Conservation (phyloP, 2,888 invertebrate genomes). For the Drosophila merina region DNA sequence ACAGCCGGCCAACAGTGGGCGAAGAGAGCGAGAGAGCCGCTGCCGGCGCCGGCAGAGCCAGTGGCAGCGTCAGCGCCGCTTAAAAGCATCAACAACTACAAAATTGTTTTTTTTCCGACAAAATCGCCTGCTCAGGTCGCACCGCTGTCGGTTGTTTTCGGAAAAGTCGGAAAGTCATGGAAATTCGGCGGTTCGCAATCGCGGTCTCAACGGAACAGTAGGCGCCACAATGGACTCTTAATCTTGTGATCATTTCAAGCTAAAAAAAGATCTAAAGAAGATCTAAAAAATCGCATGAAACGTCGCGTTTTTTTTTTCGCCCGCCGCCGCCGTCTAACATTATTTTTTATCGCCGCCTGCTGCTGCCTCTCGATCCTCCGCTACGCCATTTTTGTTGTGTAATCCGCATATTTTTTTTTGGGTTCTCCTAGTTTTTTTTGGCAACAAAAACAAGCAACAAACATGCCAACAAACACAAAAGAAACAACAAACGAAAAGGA, state of each 20-base stretch:
- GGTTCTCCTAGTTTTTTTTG: constrained; percentile 1
- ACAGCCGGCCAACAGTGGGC: constrained; percentile 15
- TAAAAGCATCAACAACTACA: constrained; percentile 8
- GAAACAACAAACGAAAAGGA: constrained; percentile 9
- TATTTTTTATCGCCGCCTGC: constrained; percentile 1
- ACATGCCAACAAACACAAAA: background rate
- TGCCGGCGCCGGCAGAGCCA: constrained; percentile 25
- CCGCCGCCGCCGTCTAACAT: background rate
- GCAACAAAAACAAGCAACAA: background rate
- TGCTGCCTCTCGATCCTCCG: background rate
- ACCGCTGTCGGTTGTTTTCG: constrained; percentile 5
- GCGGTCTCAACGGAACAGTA: background rate
- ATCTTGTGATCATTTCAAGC: background rate
- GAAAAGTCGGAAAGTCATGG: constrained; percentile 4
- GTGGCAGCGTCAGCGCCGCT: constrained; percentile 15
- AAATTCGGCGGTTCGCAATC: background rate
- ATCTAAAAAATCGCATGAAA: background rate
- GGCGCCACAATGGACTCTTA: background rate
- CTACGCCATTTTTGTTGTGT: constrained; percentile 11
- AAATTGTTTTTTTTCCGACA: constrained; percentile 7
- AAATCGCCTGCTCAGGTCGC: constrained; percentile 2
- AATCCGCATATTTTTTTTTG: constrained; percentile 4
- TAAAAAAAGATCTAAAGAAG: background rate
- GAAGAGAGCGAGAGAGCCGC: constrained; percentile 26
- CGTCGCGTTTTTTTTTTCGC: background rate